Conservation (phyloP, 2,797 vertebrate genomes). For the Threskiornis aethiopicus region DNA sequence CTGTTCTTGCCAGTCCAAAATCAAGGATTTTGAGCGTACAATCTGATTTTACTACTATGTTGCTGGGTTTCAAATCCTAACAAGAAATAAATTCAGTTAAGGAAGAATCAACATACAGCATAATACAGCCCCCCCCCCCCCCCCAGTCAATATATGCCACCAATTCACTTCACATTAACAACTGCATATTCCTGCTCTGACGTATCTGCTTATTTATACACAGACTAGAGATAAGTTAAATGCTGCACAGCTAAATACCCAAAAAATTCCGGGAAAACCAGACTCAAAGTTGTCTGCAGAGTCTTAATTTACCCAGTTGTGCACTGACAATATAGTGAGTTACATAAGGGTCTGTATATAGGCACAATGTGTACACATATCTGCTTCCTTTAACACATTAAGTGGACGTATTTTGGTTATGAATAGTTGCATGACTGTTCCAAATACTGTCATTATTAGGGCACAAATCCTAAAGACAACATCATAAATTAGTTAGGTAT, state of each 20-base stretch:
- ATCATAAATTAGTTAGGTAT: not conserved
- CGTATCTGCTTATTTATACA: not conserved
- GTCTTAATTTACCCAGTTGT: not conserved
- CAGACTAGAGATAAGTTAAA: not conserved
- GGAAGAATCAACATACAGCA: not conserved
- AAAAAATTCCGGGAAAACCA: not conserved
- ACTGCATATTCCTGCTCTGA: not conserved
- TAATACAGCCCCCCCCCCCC: not conserved
- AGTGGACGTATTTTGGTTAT: not conserved
- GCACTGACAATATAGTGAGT: not conserved
- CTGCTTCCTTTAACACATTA: not conserved
- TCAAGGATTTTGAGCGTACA: constrained; percentile 97
- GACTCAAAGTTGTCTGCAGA: not conserved
- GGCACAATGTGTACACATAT: not conserved
- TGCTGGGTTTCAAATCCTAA: constrained; percentile 97
- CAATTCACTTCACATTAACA: not conserved
- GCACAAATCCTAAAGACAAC: not conserved
- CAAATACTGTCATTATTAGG: not conserved
- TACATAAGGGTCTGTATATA: not conserved
- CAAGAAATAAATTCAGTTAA: constrained; percentile 43
- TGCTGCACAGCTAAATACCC: not conserved
- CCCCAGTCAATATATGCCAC: not conserved
- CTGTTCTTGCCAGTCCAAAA: constrained; percentile 93
- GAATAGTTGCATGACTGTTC: not conserved
- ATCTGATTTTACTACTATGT: constrained; percentile 97